Percentiles rank a stretch among this genome's conserved stretches.
phyloP scores from a whole-genome alignment of 2,797 vertebrate genomes.

The Cynopterus sphinx region DNA sequence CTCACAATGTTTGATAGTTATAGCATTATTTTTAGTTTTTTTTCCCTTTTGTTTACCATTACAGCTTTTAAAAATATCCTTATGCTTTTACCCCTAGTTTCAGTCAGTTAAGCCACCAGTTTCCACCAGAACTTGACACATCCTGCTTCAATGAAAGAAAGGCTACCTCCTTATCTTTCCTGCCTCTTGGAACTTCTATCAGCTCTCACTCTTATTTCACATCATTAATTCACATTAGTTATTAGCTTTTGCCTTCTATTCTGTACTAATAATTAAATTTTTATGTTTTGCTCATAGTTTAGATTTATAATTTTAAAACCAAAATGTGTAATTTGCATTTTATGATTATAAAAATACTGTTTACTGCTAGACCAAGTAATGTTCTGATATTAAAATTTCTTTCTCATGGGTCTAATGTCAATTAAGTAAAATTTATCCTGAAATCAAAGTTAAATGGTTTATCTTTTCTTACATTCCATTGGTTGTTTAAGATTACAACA shows the following conservation, averaged over 20 bases:
- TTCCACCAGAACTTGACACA: neutral
- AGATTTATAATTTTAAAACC: neutral
- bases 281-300: neutral
- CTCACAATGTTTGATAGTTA: neutral
- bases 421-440: neutral
- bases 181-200: neutral
- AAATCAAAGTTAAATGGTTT: neutral
- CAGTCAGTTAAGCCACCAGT: neutral
- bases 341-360: neutral
- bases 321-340: neutral
- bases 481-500: neutral
- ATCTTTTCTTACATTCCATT: neutral
- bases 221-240: neutral
- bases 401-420: neutral
- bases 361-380: neutral
- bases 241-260: neutral
- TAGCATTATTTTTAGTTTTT: neutral
- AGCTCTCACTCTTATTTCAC: neutral
- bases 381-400: neutral
- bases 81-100: neutral
- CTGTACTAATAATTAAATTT: neutral
- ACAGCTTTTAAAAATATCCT: neutral
- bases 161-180: neutral
- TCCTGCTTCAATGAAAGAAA: neutral
- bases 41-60: neutral